These are phyloP conservation scores for Poeciliopsis presidionis DNA, from an alignment of 2,797 vertebrate species.

Conservation along the genomic window DNA sequence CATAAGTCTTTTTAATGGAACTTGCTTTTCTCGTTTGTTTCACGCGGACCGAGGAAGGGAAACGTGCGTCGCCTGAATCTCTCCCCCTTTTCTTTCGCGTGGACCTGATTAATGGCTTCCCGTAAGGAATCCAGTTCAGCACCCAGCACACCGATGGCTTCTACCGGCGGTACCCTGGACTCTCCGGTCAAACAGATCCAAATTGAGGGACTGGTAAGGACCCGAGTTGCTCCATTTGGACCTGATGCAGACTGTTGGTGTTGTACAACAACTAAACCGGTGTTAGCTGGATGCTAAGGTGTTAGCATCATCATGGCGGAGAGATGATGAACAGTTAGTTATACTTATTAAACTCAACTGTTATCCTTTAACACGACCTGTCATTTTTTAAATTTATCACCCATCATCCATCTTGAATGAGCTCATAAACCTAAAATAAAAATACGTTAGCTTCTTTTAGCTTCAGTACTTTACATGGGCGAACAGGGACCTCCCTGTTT, in stretches of 20 bases:
- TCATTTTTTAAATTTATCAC: not conserved
- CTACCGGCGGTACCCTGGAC: slow-evolving; percentile 67
- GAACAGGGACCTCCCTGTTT: not conserved
- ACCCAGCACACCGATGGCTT: slow-evolving; percentile 32
- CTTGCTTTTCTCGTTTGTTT: slow-evolving; percentile 20
- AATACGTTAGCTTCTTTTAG: not conserved
- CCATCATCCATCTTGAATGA: not conserved
- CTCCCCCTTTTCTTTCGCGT: slow-evolving; percentile 61
- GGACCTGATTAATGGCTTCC: slow-evolving; percentile 57
- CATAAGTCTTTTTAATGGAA: not conserved
- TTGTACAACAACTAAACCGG: not conserved
- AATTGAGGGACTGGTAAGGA: slow-evolving; percentile 79
- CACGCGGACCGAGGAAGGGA: slow-evolving; percentile 49
- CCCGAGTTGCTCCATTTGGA: accelerated
- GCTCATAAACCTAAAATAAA: too few relatives aligned
- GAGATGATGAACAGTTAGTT: not conserved
- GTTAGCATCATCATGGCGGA: slow-evolving; percentile 63
- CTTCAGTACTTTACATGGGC: not conserved
- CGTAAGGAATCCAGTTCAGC: slow-evolving; percentile 59
- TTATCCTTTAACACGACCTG: not conserved
- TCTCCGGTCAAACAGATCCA: slow-evolving; percentile 80
- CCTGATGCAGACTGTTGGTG: accelerated
- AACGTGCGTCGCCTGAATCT: slow-evolving; percentile 34
- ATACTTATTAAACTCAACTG: not conserved
- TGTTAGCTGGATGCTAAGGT: slow-evolving; percentile 30